Conservation (phyloP, 1,140 invertebrate species). For the Brachionus paranguensis region DNA sequence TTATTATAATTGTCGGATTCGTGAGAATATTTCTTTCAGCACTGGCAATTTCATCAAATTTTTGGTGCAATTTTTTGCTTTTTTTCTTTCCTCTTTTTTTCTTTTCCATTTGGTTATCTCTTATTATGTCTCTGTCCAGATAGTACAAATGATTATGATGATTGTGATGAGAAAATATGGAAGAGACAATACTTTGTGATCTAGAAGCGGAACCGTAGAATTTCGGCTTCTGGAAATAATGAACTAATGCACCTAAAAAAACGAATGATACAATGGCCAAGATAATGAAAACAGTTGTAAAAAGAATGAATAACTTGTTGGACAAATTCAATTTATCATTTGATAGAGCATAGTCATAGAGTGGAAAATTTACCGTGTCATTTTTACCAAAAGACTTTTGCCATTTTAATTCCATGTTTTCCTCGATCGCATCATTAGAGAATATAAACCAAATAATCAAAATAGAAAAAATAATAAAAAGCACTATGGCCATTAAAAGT, state of each 20-base stretch:
- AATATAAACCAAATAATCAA: constrained; percentile 34
- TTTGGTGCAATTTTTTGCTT: not conserved
- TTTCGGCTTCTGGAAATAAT: constrained; percentile 14
- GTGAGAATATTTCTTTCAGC: not conserved
- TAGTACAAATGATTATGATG: constrained; percentile 32
- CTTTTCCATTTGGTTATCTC: not conserved
- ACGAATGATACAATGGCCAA: constrained; percentile 25
- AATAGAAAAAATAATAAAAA: not conserved
- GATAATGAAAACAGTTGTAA: constrained; percentile 32
- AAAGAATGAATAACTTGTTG: constrained; percentile 14
- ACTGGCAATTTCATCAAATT: not conserved
- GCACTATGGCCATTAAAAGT: constrained; percentile 1
- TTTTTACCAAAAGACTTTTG: not conserved
- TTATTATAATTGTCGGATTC: not conserved
- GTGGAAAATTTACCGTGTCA: not conserved
- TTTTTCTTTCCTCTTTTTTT: not conserved
- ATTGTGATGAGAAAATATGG: constrained; percentile 34
- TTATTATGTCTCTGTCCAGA: not conserved
- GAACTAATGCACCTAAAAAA: constrained; percentile 24
- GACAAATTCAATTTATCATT: not conserved
- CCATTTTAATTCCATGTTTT: not conserved
- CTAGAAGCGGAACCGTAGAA: not conserved
- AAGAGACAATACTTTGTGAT: constrained; percentile 31
- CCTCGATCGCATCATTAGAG: constrained; percentile 13
- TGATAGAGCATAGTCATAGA: not conserved